phyloP scores from a whole-genome alignment of 2,113 vertebrate genomes.

The Myiagra hebetior region DNA sequence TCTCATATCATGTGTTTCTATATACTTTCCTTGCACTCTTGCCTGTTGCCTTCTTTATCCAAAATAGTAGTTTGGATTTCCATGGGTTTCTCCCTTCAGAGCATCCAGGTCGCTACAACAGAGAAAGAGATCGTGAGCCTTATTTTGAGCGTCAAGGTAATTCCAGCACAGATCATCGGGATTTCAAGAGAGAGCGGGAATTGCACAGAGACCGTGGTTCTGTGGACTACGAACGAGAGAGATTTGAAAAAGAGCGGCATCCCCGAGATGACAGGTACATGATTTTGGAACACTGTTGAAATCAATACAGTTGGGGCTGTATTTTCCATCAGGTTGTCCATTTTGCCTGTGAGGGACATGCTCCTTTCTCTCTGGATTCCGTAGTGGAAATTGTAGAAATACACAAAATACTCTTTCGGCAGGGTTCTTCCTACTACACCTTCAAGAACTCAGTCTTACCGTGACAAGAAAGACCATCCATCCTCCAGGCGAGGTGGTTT shows the following conservation, averaged over 20 bases:
- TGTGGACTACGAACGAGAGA: constrained; percentile 87
- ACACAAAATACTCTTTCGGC: neutral
- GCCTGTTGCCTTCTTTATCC: neutral
- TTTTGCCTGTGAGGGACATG: neutral
- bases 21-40: neutral
- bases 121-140: constrained; percentile 82
- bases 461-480: constrained; percentile 85
- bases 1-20: neutral
- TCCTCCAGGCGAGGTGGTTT: constrained; percentile 83
- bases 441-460: constrained; percentile 79
- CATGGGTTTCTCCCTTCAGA: constrained; percentile 69
- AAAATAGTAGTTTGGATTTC: constrained; percentile 2
- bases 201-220: constrained; percentile 75
- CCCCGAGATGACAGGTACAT: constrained; percentile 86
- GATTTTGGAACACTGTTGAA: neutral
- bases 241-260: constrained; percentile 89
- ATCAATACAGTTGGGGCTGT: neutral
- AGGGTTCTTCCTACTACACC: constrained; percentile 70
- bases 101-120: constrained; percentile 82
- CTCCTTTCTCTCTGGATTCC: neutral
- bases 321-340: neutral
- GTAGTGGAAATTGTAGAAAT: neutral
- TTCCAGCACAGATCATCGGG: constrained; percentile 83
- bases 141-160: constrained; percentile 88
- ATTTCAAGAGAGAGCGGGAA: constrained; percentile 88